Base-by-base conservation (phyloP, 35 echinoderm and acorn worm species). In the Patiria miniata region DNA sequence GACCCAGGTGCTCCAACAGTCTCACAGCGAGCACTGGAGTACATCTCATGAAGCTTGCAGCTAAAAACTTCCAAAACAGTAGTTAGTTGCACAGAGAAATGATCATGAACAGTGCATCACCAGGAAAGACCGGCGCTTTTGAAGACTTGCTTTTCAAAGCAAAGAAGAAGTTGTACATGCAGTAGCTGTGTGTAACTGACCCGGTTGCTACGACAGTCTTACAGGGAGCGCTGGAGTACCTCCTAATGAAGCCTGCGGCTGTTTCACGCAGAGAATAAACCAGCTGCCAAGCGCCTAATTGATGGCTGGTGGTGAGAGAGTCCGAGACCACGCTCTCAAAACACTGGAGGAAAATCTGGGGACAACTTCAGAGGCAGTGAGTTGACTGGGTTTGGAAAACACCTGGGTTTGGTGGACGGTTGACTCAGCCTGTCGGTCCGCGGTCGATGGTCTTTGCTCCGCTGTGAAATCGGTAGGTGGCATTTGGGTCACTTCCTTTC, bases 221-320 rank as follows among this genome's bases (percentile, higher is more conserved):
- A 47, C 42, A 47, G 61, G 8, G 1, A 16, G 65, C 65, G 14
- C 19, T 73, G 34, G 21, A 34, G 26, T 15, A 73, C 65, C 19
- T n/a, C 19, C 26, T 73, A 73, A 73, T 73, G 65, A 73, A 32
- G 65, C 61, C 34, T 73, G 65, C 65, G 21, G 34, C 65, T 73
- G 65, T 73, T 73, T 4, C 42, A 47, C 42, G 12, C 65, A 0
- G 65, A 34, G 26, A 26, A 36, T 73, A 47, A 47, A 73, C 65
- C 65, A 73, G 65, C 23, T 73, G 65, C 65, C 65, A 26, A 73
- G 2, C 21, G 34, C 19, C 65, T 73, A 73, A 73, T 73, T 73
- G 65, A 73, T 73, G 65, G 65, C 65, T 30, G 14, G 65, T 73
- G 57, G 28, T 18, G 19, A 26, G 19, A 60, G 28, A 60, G 19